phyloP scores from a whole-genome alignment of 1,140 invertebrate genomes.

The Macrocentrus cingulum region DNA sequence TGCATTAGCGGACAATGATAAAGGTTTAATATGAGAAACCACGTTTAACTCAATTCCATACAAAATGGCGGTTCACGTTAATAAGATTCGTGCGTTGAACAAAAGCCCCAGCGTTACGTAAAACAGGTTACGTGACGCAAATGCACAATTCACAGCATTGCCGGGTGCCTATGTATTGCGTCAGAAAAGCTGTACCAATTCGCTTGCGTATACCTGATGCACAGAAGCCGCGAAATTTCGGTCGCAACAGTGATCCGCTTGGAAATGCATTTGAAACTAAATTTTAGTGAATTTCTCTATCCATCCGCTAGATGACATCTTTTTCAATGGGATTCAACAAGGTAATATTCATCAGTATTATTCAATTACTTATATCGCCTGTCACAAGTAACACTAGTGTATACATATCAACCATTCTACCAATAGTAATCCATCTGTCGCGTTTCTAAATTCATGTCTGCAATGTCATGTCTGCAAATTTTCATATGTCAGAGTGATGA shows the following conservation, averaged over 20 bases:
- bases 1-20: constrained; percentile 28
- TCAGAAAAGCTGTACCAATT: constrained; percentile 34
- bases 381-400: no score
- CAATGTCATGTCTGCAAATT: no score
- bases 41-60: constrained; percentile 43
- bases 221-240: background rate
- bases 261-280: constrained; percentile 9
- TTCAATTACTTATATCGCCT: no score
- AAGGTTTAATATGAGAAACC: constrained; percentile 41
- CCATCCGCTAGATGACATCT: no score
- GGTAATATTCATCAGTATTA: no score
- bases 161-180: background rate
- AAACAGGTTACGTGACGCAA: constrained; percentile 51
- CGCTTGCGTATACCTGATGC: constrained; percentile 18
- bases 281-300: no score
- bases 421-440: no score
- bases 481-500: no score
- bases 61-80: constrained; percentile 45
- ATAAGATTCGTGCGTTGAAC: constrained; percentile 47
- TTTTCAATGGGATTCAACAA: no score
- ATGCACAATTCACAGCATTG: constrained; percentile 40
- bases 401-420: no score
- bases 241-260: constrained; percentile 7
- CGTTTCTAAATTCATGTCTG: no score
- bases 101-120: constrained; percentile 46